These are phyloP conservation scores for Pterostichus niger DNA, from an alignment of 2,888 invertebrate genomes.

Conservation along the genomic window DNA sequence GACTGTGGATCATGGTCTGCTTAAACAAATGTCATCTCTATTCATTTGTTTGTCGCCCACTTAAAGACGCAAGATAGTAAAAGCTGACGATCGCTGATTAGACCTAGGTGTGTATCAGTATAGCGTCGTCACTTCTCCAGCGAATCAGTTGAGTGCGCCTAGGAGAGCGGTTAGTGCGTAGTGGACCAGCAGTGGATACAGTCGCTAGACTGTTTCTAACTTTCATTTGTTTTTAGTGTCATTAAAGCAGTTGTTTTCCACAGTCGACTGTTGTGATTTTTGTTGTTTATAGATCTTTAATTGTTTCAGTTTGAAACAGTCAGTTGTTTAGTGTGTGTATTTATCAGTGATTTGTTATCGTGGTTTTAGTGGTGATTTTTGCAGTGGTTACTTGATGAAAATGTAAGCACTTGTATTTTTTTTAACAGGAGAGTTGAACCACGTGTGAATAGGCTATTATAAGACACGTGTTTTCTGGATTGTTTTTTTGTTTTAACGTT, in stretches of 20 bases:
- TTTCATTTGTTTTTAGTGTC: conserved; percentile 52
- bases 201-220: conserved; percentile 39
- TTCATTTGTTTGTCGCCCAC: conserved; percentile 4
- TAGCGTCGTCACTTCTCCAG: conserved; percentile 45
- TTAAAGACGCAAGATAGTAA: conserved; percentile 31
- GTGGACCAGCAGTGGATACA: conserved; percentile 35
- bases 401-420: conserved; percentile 13
- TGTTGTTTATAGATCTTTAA: not conserved
- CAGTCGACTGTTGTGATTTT: not conserved
- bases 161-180: conserved; percentile 55
- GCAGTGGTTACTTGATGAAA: conserved; percentile 7
- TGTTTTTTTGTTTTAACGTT: conserved; percentile 21
- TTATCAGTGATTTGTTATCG: conserved; percentile 12
- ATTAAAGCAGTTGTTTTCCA: not conserved
- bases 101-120: conserved; percentile 35
- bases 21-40: conserved; percentile 7
- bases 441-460: not conserved
- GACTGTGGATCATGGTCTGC: not conserved
- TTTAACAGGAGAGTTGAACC: not conserved
- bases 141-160: conserved; percentile 31
- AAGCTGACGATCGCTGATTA: conserved; percentile 39
- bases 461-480: conserved; percentile 14
- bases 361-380: conserved; percentile 1
- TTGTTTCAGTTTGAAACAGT: not conserved
- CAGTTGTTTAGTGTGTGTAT: not conserved